Percentiles rank a stretch among this genome's conserved stretches.
These are phyloP conservation scores for Yasuhikotakia modesta DNA, from an alignment of 2,797 vertebrate species.

Conservation along the genomic window DNA sequence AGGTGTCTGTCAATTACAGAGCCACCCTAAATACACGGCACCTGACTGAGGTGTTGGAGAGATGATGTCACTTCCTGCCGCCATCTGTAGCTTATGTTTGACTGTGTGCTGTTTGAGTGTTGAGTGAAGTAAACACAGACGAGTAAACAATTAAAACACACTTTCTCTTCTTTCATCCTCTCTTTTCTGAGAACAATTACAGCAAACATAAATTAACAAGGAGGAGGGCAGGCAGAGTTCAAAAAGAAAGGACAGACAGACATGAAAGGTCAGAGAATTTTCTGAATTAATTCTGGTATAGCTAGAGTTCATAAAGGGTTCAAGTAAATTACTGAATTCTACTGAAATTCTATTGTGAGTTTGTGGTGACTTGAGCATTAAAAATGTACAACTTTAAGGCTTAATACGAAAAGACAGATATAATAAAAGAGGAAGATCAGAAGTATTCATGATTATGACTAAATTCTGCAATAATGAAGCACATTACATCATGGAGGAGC, in stretches of 20 bases:
- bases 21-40: conserved; percentile 67
- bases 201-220: not conserved
- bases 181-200: not conserved
- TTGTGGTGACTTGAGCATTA: no score
- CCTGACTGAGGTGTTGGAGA: conserved; percentile 52
- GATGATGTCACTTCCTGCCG: conserved; percentile 22
- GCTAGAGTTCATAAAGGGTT: not conserved
- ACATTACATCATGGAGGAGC: conserved; percentile 93
- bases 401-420: not conserved
- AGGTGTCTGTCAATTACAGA: conserved; percentile 65
- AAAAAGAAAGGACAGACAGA: not conserved
- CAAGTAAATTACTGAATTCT: not conserved
- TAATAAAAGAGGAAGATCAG: not conserved
- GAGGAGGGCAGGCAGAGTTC: no score
- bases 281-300: not conserved
- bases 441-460: conserved; percentile 20
- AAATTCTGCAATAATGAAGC: conserved; percentile 72
- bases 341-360: not conserved
- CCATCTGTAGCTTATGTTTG: conserved; percentile 3
- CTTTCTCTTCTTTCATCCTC: not conserved
- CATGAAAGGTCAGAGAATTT: not conserved
- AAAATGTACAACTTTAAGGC: not conserved
- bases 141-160: not conserved
- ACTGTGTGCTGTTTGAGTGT: not conserved
- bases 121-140: not conserved